These are phyloP conservation scores for Acipenser ruthenus DNA, from an alignment of 2,797 vertebrate species.

Conservation along the genomic window DNA sequence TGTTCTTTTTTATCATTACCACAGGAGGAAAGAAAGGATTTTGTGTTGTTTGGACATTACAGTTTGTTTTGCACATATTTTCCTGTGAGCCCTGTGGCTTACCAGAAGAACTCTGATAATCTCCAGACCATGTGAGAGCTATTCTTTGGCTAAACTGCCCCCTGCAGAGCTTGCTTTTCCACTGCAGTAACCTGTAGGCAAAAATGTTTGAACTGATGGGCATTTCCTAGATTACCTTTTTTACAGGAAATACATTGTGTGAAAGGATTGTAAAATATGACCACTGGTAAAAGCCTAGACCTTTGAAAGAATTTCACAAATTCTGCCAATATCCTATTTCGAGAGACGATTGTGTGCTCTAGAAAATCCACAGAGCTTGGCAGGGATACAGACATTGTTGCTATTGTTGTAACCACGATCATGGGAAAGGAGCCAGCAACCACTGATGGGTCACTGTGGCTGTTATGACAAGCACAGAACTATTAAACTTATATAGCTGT, in stretches of 20 bases:
- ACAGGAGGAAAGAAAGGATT: no score
- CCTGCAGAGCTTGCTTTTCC: not conserved
- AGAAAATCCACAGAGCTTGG: conserved; percentile 3
- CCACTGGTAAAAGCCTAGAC: conserved; percentile 6
- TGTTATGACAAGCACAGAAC: conserved; percentile 1
- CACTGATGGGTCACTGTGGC: conserved; percentile 14
- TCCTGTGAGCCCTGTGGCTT: conserved; percentile 18
- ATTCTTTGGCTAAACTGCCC: conserved; percentile 9
- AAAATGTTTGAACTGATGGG: conserved; percentile 9
- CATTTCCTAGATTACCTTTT: conserved; percentile 23
- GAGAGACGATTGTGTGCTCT: not conserved
- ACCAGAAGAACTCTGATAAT: not conserved
- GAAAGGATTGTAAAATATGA: conserved; percentile 11
- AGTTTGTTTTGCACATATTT: conserved; percentile 12
- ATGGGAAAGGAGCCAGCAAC: conserved; percentile 11
- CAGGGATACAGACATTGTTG: not conserved
- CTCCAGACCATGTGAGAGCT: conserved; percentile 19
- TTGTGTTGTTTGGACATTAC: no score
- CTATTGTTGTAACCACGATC: conserved; percentile 6
- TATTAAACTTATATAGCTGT: not conserved
- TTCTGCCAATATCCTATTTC: conserved; percentile 21
- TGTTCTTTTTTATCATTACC: no score
- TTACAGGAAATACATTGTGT: not conserved
- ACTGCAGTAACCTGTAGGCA: conserved; percentile 10
- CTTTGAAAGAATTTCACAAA: conserved; percentile 22